phyloP scores from a whole-genome alignment of 2,888 invertebrate species.

The Strigamia crassipes region DNA sequence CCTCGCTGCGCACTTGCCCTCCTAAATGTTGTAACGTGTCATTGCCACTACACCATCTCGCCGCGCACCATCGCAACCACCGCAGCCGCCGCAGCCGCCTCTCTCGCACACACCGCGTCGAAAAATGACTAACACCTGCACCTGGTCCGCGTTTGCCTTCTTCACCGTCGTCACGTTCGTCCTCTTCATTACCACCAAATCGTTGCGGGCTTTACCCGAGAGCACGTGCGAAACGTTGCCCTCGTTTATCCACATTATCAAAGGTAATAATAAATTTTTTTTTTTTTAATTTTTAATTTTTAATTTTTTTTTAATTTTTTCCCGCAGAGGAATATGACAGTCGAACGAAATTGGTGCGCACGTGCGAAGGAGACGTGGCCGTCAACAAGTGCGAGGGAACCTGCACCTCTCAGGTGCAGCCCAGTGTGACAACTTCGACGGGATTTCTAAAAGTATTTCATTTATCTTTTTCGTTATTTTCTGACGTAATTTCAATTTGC shows the following conservation, averaged over 20 bases:
- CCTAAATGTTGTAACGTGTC: slow-evolving; percentile 6
- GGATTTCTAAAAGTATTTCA: slow-evolving; percentile 80
- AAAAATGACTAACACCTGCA: slow-evolving; percentile 51
- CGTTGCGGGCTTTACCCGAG: slow-evolving; percentile 46
- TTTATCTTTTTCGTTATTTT: neutral
- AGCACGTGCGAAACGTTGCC: slow-evolving; percentile 77
- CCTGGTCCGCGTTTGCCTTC: slow-evolving; percentile 16
- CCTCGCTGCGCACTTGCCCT: neutral
- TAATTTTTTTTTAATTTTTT: neutral
- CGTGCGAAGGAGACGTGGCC: slow-evolving; percentile 85
- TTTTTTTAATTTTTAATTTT: neutral
- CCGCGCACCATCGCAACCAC: neutral
- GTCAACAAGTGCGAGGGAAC: slow-evolving; percentile 94
- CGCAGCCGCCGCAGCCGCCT: neutral
- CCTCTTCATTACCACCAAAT: neutral
- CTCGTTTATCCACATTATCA: slow-evolving; percentile 83
- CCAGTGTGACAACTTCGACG: slow-evolving; percentile 83
- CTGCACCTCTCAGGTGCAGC: slow-evolving; percentile 89
- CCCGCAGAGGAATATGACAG: slow-evolving; percentile 85
- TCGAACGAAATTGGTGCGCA: slow-evolving; percentile 77
- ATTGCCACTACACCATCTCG: slow-evolving; percentile 14
- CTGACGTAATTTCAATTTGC: neutral
- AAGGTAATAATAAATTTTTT: slow-evolving; percentile 65
- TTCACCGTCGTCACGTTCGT: neutral
- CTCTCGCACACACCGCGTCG: neutral